phyloP scores from a whole-genome alignment of 2,797 vertebrate species.

The Fundulus diaphanus region DNA sequence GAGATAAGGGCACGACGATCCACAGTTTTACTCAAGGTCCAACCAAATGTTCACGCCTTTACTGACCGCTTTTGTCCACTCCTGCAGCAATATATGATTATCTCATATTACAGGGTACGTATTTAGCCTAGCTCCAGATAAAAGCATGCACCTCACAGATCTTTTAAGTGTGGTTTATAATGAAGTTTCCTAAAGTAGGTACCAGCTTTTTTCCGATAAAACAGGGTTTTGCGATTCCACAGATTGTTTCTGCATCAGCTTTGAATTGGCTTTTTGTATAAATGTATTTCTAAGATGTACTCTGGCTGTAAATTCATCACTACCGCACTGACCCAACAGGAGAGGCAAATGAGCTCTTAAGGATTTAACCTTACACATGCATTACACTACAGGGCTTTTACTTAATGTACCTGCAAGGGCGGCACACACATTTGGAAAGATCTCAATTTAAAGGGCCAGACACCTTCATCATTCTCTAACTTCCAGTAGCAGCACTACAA shows the following conservation, averaged over 20 bases:
- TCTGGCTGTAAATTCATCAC: background rate
- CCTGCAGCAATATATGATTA: background rate
- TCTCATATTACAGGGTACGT: background rate
- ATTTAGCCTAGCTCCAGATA: background rate
- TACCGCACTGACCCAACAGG: background rate
- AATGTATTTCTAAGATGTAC: background rate
- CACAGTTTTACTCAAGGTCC: background rate
- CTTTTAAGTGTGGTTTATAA: background rate
- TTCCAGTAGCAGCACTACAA: background rate
- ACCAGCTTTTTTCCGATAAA: background rate
- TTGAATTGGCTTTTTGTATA: background rate
- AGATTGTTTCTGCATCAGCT: background rate
- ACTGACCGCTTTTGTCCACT: background rate
- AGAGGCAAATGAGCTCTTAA: background rate
- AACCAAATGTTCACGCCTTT: background rate
- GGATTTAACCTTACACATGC: background rate
- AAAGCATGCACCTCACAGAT: background rate
- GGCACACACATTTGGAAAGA: background rate
- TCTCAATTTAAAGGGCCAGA: background rate
- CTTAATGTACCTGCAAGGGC: background rate
- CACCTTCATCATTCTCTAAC: background rate
- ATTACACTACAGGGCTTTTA: background rate
- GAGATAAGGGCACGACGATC: background rate
- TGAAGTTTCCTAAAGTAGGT: background rate
- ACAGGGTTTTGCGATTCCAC: background rate